Evolutionary conservation across 2,888 invertebrate species (phyloP).

Genomic region (Cantharis nigra): DNA sequence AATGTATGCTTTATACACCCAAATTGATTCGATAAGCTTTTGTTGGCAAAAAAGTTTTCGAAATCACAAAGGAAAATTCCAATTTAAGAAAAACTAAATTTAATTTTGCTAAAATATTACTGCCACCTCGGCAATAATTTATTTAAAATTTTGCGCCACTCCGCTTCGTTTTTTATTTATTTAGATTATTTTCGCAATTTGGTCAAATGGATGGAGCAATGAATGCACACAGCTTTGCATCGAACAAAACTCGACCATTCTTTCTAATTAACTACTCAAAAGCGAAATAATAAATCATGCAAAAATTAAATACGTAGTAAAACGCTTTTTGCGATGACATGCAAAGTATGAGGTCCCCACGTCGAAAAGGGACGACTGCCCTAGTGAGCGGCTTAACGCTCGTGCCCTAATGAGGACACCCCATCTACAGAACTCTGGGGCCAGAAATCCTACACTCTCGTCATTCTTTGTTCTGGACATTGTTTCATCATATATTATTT

Average conservation of each 20-base stretch:
- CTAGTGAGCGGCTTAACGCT: constrained; percentile 25
- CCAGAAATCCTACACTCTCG: constrained; percentile 12
- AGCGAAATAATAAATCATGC: constrained; percentile 31
- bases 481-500: constrained; percentile 27
- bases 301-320: constrained; percentile 27
- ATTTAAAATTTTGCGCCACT: not conserved
- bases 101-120: not conserved
- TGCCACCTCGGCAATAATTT: not conserved
- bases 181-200: constrained; percentile 6
- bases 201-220: constrained; percentile 16
- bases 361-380: constrained; percentile 26
- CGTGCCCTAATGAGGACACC: constrained; percentile 26
- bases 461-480: constrained; percentile 28
- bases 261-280: constrained; percentile 31
- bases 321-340: constrained; percentile 29
- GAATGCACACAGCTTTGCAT: not conserved
- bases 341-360: constrained; percentile 22
- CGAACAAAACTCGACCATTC: constrained; percentile 24
- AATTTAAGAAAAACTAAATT: not conserved
- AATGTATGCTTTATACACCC: not conserved
- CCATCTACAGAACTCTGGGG: constrained; percentile 4
- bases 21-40: constrained; percentile 6
- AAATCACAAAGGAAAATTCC: not conserved
- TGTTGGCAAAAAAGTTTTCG: not conserved
- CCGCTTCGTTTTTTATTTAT: not conserved